Percentiles rank a stretch among this genome's conserved stretches.
These are phyloP conservation scores for Dendroctonus ponderosae DNA, from an alignment of 1,140 invertebrate genomes.

Conservation along the genomic window DNA sequence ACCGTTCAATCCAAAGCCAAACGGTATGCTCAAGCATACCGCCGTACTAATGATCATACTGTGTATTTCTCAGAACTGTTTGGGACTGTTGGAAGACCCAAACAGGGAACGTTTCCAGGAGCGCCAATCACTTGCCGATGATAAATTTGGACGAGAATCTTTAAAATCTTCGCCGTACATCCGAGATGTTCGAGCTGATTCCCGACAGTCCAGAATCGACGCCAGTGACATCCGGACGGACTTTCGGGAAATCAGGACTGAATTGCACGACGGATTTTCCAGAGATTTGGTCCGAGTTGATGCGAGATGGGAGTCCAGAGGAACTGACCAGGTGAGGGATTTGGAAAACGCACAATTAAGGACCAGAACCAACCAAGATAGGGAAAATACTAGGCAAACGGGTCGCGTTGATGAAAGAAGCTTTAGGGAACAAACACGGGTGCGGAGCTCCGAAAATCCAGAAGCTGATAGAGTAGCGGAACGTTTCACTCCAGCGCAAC, in stretches of 20 bases:
- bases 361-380: no score
- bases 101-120: not conserved
- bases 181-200: constrained; percentile 30
- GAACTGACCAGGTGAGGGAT: no score
- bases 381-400: no score
- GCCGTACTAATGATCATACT: constrained; percentile 19
- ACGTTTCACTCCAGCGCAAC: no score
- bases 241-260: constrained; percentile 32
- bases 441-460: no score
- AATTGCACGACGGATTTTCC: not conserved
- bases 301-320: no score
- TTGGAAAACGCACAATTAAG: no score
- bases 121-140: not conserved
- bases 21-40: constrained; percentile 8
- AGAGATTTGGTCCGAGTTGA: no score
- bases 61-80: constrained; percentile 20
- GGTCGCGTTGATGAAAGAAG: no score
- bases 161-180: not conserved
- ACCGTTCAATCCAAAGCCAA: constrained; percentile 20
- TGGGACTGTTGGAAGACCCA: constrained; percentile 3
- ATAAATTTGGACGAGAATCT: not conserved
- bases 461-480: no score
- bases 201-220: constrained; percentile 29
- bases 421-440: no score
- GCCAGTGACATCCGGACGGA: constrained; percentile 30